Conservation (phyloP, 2,888 invertebrate species). For the Plagiodera versicolora region DNA sequence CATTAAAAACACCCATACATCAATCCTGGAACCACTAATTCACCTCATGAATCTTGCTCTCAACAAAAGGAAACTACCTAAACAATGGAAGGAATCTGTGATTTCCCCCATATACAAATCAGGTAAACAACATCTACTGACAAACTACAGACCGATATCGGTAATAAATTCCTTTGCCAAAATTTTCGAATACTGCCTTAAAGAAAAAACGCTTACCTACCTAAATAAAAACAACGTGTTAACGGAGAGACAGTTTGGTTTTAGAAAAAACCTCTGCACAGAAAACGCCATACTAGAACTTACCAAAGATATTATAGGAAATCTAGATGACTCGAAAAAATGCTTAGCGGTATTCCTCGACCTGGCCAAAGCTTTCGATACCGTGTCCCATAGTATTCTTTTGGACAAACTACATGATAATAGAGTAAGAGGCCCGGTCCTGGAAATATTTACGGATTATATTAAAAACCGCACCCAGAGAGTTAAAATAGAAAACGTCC, state of each 20-base stretch:
- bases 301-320: not conserved
- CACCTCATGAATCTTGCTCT: too few relatives aligned
- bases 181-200: not conserved
- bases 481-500: conserved; percentile 3
- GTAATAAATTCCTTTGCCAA: not conserved
- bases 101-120: not conserved
- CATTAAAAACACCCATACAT: too few relatives aligned
- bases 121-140: not conserved
- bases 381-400: conserved; percentile 1
- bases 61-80: not conserved
- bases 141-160: not conserved
- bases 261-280: not conserved
- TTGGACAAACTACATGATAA: conserved; percentile 4
- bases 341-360: conserved; percentile 5
- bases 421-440: conserved; percentile 2
- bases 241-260: not conserved
- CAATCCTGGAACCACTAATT: too few relatives aligned
- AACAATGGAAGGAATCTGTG: not conserved
- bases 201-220: not conserved
- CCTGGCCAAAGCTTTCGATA: conserved; percentile 8
- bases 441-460: conserved; percentile 1
- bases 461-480: conserved; percentile 5
- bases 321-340: not conserved
- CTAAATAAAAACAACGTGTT: not conserved
- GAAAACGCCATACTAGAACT: not conserved